These are phyloP conservation scores for Flabesymbios commensalis DNA, from an alignment of 2,888 invertebrate genomes.

Conservation along the genomic window DNA sequence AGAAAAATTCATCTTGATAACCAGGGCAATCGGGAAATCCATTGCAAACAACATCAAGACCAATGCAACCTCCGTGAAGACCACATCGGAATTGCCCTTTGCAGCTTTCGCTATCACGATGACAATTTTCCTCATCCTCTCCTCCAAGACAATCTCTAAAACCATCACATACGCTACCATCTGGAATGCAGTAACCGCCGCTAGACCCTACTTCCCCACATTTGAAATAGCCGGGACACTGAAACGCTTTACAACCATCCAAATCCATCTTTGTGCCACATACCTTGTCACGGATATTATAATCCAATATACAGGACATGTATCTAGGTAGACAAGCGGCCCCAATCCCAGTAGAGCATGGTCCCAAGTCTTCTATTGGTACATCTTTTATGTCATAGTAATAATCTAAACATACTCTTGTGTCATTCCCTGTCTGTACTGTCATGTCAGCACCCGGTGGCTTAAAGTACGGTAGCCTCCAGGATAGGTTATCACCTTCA, in stretches of 20 bases:
- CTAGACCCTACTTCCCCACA: too few relatives aligned
- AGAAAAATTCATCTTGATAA: neutral
- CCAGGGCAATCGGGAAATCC: neutral
- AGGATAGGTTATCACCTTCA: neutral
- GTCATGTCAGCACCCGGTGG: neutral
- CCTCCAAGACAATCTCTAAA: constrained; percentile 2
- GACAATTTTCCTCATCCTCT: neutral
- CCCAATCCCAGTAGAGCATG: neutral
- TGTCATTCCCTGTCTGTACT: constrained; percentile 47
- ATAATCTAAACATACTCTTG: constrained; percentile 64
- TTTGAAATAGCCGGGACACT: constrained; percentile 15
- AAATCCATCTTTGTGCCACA: neutral
- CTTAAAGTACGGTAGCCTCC: neutral
- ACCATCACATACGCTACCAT: constrained; percentile 14
- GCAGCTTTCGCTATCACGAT: neutral
- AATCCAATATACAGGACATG: neutral
- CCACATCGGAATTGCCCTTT: neutral
- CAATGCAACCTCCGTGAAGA: neutral
- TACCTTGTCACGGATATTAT: neutral
- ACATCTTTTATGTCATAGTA: too few relatives aligned
- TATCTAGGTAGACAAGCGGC: neutral
- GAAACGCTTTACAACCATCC: constrained; percentile 5
- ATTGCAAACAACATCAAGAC: neutral
- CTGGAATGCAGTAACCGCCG: constrained; percentile 11
- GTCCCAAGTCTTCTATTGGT: too few relatives aligned